Conservation (phyloP, 2,888 invertebrate species). For the Fissipunctia ypsillon region DNA sequence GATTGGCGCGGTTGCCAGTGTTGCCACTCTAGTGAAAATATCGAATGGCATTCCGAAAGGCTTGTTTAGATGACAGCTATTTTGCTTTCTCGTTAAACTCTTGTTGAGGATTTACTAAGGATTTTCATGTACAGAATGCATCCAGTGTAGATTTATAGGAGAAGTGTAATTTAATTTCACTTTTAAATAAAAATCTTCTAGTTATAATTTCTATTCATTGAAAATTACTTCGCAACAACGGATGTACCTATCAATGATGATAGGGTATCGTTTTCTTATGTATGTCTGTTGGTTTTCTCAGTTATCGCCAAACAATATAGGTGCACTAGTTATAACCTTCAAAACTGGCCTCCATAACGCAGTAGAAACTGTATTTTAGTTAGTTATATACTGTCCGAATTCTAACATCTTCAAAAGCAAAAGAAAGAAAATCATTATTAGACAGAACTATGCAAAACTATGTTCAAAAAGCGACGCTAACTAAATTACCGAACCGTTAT, state of each 20-base stretch:
- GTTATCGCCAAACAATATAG: neutral
- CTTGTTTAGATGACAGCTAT: slow-evolving; percentile 38
- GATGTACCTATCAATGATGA: neutral
- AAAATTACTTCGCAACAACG: no score
- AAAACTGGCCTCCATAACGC: neutral
- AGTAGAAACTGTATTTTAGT: neutral
- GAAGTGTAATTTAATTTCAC: neutral
- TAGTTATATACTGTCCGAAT: neutral
- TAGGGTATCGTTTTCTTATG: neutral
- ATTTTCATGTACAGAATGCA: neutral
- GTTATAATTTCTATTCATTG: neutral
- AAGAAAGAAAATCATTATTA: slow-evolving; percentile 1
- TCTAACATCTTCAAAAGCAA: neutral
- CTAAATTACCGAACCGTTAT: slow-evolving; percentile 63
- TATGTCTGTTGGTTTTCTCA: neutral
- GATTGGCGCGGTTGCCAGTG: slow-evolving; percentile 48
- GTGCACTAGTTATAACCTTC: neutral
- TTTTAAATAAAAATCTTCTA: neutral
- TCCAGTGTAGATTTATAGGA: neutral
- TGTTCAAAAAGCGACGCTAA: slow-evolving; percentile 31
- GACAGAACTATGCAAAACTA: slow-evolving; percentile 38
- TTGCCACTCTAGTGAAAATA: slow-evolving; percentile 44
- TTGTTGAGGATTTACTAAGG: neutral
- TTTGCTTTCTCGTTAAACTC: slow-evolving; percentile 28
- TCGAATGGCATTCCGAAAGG: slow-evolving; percentile 39